Evolutionary conservation across 1,140 invertebrate species (phyloP), one percentile per base, ranked within the genome.

Genomic region (Diachasma alloeum): DNA sequence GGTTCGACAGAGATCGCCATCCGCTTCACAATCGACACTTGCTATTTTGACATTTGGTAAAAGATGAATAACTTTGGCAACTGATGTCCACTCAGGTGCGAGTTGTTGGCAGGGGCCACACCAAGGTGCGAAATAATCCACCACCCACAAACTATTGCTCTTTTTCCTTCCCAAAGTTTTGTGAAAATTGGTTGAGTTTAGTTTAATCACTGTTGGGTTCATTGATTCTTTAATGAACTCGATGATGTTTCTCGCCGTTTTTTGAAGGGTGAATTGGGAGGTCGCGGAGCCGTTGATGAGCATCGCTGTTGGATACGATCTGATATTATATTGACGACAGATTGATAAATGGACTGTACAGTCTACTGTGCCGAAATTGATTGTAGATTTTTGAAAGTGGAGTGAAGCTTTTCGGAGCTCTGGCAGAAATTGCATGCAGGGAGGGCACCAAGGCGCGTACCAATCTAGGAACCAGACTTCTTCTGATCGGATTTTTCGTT

Each of bases 391-490:
- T 36, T 86, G 81, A 74, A 92, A 91, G 78, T 89, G 83, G 75
- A 90, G 89, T 48, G 93, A 93, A 4, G 94, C 92, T 87, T 93
- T 94, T 10, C 95, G 88, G 63, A 96, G 90, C 88, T 95, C 94
- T 44, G 94, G 93, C 13, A 96, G 86, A 71, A 96, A 88, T 74
- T 91, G 90, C 87, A 94, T 91, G 84, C 95, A 96, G 0, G 95
- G 95, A n/a, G 94, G 94, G 88, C 95, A 96, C 94, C 94, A 95
- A 80, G 95, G 95, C 4, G 94, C 93, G 88, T 94, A 95, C 90
- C 95, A 96, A 83, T 96, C 94, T 31, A 96, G 91, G 82, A 96
- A 93, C 94, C 93, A 95, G 1, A 91, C 87, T 76, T 90, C 87
- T 76, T 90, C 87, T 44, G 86, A 80, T 89, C 88, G 86, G 77